A percentile compares a stretch with the other conserved stretches of the same genome.
Evolutionary conservation across 1,140 invertebrate genomes (phyloP).

Genomic region (Maniola jurtina): DNA sequence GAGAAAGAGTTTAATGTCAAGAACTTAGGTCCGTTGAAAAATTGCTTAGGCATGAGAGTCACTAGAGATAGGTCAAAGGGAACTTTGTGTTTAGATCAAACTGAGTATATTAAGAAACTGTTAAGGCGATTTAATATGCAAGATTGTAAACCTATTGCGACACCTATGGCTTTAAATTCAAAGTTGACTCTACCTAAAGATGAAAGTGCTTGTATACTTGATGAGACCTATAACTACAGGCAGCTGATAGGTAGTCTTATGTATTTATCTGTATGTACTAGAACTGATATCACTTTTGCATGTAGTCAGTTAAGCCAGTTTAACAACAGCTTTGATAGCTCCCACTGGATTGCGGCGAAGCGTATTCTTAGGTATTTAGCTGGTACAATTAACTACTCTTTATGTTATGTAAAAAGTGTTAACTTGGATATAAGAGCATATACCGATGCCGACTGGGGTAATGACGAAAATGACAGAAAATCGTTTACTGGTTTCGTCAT

Average conservation of each 20-base stretch:
- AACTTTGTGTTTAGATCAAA: constrained; percentile 9
- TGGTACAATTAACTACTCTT: constrained; percentile 1
- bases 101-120: constrained; percentile 6
- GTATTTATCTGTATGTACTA: constrained; percentile 14
- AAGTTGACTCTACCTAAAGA: too few relatives aligned
- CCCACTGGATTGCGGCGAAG: constrained; percentile 13
- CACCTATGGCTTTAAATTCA: neutral
- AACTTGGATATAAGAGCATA: constrained; percentile 14
- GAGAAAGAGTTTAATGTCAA: constrained; percentile 7
- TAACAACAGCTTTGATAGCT: constrained; percentile 1
- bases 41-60: constrained; percentile 9
- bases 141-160: constrained; percentile 7
- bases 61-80: neutral
- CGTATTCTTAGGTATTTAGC: constrained; percentile 19
- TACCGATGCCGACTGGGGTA: too few relatives aligned
- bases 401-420: constrained; percentile 11
- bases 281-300: constrained; percentile 10
- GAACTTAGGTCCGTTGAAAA: constrained; percentile 7
- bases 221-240: neutral
- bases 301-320: constrained; percentile 18
- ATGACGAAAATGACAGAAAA: constrained; percentile 9
- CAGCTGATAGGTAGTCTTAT: constrained; percentile 10
- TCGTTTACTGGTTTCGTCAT: constrained; percentile 12
- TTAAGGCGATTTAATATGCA: constrained; percentile 10
- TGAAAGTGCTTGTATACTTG: too few relatives aligned